These are phyloP conservation scores for Drosophila cognata DNA, from an alignment of 2,888 invertebrate genomes.

Conservation along the genomic window DNA sequence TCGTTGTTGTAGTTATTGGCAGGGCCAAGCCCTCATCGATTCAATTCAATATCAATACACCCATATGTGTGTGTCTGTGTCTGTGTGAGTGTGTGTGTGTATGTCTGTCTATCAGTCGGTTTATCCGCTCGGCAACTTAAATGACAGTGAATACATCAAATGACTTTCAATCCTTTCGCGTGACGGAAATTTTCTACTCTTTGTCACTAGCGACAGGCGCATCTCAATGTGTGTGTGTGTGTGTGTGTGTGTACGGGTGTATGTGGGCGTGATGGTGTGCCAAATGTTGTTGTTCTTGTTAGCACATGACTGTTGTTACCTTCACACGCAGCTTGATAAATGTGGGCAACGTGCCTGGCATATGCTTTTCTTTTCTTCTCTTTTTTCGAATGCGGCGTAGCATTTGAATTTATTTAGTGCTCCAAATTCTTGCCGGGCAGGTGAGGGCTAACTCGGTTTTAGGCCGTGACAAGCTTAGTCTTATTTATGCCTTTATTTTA, in stretches of 20 bases:
- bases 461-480: constrained; percentile 30
- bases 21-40: constrained; percentile 39
- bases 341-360: constrained; percentile 68
- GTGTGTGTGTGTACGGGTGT: constrained; percentile 23
- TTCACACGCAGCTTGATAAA: constrained; percentile 62
- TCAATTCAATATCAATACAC: constrained; percentile 48
- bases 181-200: constrained; percentile 78
- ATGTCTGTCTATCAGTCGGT: constrained; percentile 64
- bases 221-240: constrained; percentile 21
- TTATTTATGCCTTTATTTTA: constrained; percentile 13
- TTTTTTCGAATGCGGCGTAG: constrained; percentile 9
- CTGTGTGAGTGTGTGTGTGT: background rate
- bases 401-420: constrained; percentile 44
- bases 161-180: constrained; percentile 80
- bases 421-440: constrained; percentile 18
- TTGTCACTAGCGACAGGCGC: constrained; percentile 66
- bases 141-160: constrained; percentile 78
- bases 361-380: constrained; percentile 40
- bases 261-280: constrained; percentile 42
- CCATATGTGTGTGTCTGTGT: background rate
- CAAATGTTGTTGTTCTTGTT: constrained; percentile 55
- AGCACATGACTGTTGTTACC: constrained; percentile 43
- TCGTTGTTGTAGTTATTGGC: constrained; percentile 52
- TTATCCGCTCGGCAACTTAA: constrained; percentile 70
- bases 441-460: constrained; percentile 6